These are phyloP conservation scores for Amphipyra berbera DNA, from an alignment of 2,888 invertebrate genomes.

Conservation along the genomic window DNA sequence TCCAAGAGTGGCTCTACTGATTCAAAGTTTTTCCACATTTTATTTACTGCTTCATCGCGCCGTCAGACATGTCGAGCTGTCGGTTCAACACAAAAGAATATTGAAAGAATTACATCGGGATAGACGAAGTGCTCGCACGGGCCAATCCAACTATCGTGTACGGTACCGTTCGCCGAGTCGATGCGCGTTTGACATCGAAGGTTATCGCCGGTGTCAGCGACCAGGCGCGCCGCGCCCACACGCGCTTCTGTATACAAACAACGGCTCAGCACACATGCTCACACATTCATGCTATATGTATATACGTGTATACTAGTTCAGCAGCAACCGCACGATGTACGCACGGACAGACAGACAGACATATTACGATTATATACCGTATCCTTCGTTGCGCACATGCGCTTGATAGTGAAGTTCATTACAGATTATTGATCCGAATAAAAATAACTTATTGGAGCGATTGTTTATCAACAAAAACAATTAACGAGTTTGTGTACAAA, in stretches of 20 bases:
- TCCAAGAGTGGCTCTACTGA: conserved; percentile 25
- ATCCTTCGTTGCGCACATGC: conserved; percentile 73
- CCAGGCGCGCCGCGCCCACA: conserved; percentile 84
- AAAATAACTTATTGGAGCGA: conserved; percentile 54
- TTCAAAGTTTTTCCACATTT: conserved; percentile 17
- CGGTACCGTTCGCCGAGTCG: conserved; percentile 73
- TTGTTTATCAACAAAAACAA: conserved; percentile 59
- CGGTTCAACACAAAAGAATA: conserved; percentile 7
- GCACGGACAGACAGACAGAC: conserved; percentile 54
- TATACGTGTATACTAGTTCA: conserved; percentile 17
- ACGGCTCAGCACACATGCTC: conserved; percentile 67
- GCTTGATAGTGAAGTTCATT: conserved; percentile 76
- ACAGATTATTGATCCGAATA: conserved; percentile 73
- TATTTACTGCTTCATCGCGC: not conserved
- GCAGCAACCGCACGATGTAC: conserved; percentile 45
- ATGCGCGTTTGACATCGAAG: conserved; percentile 85
- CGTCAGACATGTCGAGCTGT: not conserved
- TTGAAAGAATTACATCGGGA: conserved; percentile 24
- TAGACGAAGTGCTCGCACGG: conserved; percentile 34
- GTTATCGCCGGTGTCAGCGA: conserved; percentile 88
- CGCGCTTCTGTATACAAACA: conserved; percentile 84
- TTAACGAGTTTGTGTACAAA: conserved; percentile 46
- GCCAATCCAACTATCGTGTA: conserved; percentile 57
- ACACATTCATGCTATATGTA: conserved; percentile 42
- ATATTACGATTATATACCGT: conserved; percentile 63